Base-by-base conservation (phyloP, 1,140 invertebrate genomes). In the Drosophila lowei region DNA sequence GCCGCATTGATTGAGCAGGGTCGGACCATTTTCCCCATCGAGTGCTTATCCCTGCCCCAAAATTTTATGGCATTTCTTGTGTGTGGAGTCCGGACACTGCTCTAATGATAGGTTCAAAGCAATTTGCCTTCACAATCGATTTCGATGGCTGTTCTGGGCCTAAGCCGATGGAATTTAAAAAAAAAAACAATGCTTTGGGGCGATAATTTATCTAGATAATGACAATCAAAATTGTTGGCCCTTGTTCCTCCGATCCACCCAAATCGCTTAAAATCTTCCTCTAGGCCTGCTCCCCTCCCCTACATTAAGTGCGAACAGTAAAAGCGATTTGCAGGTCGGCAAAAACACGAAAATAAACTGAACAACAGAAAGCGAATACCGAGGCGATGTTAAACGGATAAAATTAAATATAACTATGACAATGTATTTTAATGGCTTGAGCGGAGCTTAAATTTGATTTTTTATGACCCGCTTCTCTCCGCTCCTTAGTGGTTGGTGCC, bases 171-270 rank as follows among this genome's bases (percentile, higher is more conserved):
- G 34, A 41, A 72, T 76, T 79, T 70, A 41, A 79, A 50, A 74
- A 79, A 50, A 74, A 64, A 54, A 61, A 79, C 59, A 79, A 58
- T 72, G 65, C 21, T 13, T 46, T 5, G 16, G 25, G 15, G 72
- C 77, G 61, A 66, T 72, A 72, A 72, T 72, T 83, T 73, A 83
- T 74, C 49, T 42, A 67, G 61, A 84, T 72, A 76, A 79, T 62
- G 56, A 49, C 62, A 66, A 58, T 50, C 34, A 53, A 70, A 77
- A 77, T 73, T 62, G 25, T 57, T 64, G 15, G 44, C 34, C 28
- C 28, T 30, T 30, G 57, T 53, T 68, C 46, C 23, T 15, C 30
- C 18, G 16, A 46, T 49, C 56, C 43, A 15, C 23, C 49, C 38
- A 41, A 23, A 34, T 25, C 38, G 38, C 72, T 58, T 46, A 67